These are phyloP conservation scores for Neoniphon sammara DNA, from an alignment of 2,797 vertebrate genomes.

Conservation along the genomic window DNA sequence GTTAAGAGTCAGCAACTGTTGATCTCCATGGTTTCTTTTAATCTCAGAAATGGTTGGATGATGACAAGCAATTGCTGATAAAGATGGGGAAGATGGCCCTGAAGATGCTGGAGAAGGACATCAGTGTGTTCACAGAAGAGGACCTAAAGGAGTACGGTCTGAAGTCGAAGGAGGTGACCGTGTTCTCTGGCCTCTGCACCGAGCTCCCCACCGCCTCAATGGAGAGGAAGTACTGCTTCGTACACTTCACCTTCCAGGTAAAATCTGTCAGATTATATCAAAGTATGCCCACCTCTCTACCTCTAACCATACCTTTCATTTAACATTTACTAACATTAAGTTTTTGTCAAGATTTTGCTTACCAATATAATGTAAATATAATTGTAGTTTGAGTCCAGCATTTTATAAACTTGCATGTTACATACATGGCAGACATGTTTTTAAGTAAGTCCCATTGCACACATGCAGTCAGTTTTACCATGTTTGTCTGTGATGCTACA, in stretches of 20 bases:
- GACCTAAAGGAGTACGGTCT: constrained; percentile 61
- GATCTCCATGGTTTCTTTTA: not conserved
- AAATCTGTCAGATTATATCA: not conserved
- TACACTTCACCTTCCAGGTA: constrained; percentile 78
- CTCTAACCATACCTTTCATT: too few relatives aligned
- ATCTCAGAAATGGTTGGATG: constrained; percentile 67
- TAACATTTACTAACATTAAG: too few relatives aligned
- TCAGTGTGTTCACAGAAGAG: constrained; percentile 65
- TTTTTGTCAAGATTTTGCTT: too few relatives aligned
- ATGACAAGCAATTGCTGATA: constrained; percentile 48
- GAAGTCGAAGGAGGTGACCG: constrained; percentile 50
- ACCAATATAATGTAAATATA: too few relatives aligned
- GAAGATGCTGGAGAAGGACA: constrained; percentile 65
- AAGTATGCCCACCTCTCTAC: not conserved
- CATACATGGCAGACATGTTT: too few relatives aligned
- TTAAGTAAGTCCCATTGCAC: too few relatives aligned
- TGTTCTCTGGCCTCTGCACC: constrained; percentile 74
- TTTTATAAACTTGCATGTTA: too few relatives aligned
- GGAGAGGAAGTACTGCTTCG: constrained; percentile 68
- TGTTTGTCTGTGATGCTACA: too few relatives aligned
- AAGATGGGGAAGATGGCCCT: constrained; percentile 77
- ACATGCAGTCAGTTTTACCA: too few relatives aligned
- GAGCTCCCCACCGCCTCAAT: constrained; percentile 54
- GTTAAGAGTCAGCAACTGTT: not conserved
- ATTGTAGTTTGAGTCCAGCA: too few relatives aligned